Evolutionary conservation across 2,113 vertebrate genomes (phyloP).

Genomic region (Oryzias curvinotus): DNA sequence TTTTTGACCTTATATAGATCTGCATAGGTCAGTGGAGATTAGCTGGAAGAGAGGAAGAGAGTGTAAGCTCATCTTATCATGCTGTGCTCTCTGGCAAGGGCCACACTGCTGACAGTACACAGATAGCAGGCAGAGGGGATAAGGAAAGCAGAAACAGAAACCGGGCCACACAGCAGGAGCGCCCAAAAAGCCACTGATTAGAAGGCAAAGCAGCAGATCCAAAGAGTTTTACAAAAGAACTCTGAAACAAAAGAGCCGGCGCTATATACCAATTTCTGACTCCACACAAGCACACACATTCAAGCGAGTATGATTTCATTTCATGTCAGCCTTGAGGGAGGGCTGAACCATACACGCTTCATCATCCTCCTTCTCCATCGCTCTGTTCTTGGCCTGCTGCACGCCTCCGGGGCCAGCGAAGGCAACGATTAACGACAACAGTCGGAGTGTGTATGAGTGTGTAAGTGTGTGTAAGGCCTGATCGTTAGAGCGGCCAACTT

Average conservation of each 20-base stretch:
- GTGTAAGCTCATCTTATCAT: conserved; percentile 54
- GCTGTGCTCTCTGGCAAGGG: conserved; percentile 52
- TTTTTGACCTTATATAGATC: conserved; percentile 47
- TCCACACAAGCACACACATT: conserved; percentile 10
- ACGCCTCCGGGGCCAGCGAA: conserved; percentile 64
- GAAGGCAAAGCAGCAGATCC: conserved; percentile 48
- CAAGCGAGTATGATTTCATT: conserved; percentile 46
- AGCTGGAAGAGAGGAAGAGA: conserved; percentile 42
- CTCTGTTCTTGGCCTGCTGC: conserved; percentile 64
- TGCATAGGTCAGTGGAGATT: conserved; percentile 50
- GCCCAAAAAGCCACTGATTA: conserved; percentile 66
- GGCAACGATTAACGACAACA: conserved; percentile 77
- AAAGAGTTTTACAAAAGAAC: conserved; percentile 42
- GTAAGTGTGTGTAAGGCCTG: conserved; percentile 78
- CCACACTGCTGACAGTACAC: conserved; percentile 56
- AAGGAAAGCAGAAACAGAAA: conserved; percentile 46
- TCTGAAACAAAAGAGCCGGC: conserved; percentile 33
- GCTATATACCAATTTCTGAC: conserved; percentile 26
- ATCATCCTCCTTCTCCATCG: conserved; percentile 52
- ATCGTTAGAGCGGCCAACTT: conserved; percentile 79
- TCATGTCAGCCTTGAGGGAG: conserved; percentile 59
- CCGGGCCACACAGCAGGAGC: conserved; percentile 64
- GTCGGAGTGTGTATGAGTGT: conserved; percentile 71
- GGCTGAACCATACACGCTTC: conserved; percentile 45
- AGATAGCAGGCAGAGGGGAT: conserved; percentile 48